Evolutionary conservation across 2,797 vertebrate genomes (phyloP).

Genomic region (Lates japonicus): DNA sequence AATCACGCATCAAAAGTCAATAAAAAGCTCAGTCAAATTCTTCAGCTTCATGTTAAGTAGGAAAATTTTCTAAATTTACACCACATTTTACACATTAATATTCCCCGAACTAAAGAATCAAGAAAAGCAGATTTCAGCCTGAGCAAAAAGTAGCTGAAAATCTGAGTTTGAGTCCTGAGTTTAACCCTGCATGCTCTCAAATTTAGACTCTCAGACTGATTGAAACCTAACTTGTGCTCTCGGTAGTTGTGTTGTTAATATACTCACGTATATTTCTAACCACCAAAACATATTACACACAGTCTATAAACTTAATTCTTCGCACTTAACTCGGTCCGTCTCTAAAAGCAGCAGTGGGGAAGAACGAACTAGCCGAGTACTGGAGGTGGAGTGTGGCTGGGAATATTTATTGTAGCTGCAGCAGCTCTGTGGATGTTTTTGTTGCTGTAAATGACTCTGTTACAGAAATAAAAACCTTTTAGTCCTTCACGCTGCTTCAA

Average conservation of each 20-base stretch:
- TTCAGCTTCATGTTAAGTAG: neutral
- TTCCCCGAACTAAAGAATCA: neutral
- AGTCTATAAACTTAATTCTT: conserved; percentile 1
- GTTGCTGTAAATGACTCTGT: conserved; percentile 74
- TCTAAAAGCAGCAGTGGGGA: conserved; percentile 7
- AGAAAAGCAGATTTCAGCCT: neutral
- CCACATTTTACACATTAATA: neutral
- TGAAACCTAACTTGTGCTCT: neutral
- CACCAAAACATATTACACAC: neutral
- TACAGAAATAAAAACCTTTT: conserved; percentile 76
- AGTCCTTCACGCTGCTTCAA: neutral
- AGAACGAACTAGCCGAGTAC: neutral
- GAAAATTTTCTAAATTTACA: neutral
- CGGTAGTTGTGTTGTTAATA: conserved; percentile 14
- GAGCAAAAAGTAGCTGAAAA: neutral
- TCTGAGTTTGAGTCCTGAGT: neutral
- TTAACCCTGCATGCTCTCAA: neutral
- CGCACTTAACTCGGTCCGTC: neutral
- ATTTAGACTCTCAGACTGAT: neutral
- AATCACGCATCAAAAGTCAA: neutral
- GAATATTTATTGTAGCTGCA: conserved; percentile 72
- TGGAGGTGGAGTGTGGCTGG: conserved; percentile 11
- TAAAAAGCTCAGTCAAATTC: neutral
- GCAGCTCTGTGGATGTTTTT: conserved; percentile 53
- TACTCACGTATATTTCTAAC: conserved; percentile 5